Evolutionary conservation across 2,113 vertebrate species (phyloP).

Genomic region (Condylura cristata): DNA sequence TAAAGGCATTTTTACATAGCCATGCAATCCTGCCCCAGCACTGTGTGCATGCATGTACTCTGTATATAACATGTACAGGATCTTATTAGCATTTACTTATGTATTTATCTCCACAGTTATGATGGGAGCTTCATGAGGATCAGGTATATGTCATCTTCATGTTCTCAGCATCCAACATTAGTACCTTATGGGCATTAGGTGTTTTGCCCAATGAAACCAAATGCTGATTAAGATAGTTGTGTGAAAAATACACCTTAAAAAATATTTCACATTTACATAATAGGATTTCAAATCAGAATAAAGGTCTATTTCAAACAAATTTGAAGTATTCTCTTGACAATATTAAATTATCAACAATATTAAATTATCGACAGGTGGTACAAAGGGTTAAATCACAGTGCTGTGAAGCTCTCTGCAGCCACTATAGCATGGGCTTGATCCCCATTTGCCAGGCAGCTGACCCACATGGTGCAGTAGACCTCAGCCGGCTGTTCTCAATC

Average conservation of each 20-base stretch:
- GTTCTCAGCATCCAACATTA: slow-evolving; percentile 24
- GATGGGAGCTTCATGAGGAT: not conserved
- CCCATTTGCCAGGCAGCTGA: too few species aligned
- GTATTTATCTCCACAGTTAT: not conserved
- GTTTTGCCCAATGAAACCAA: not conserved
- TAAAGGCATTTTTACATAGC: not conserved
- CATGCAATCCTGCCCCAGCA: not conserved
- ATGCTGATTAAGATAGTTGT: not conserved
- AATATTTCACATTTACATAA: not conserved
- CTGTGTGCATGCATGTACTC: not conserved
- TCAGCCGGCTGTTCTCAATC: too few species aligned
- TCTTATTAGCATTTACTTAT: slow-evolving; percentile 7
- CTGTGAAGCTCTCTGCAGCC: too few species aligned
- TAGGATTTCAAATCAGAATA: slow-evolving; percentile 1
- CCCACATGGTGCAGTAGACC: too few species aligned
- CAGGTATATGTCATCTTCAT: not conserved
- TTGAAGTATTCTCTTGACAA: not conserved
- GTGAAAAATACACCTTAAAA: not conserved
- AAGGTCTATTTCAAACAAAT: not conserved
- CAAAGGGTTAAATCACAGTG: too few species aligned
- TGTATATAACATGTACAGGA: too few species aligned
- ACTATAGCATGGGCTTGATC: too few species aligned
- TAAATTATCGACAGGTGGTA: too few species aligned
- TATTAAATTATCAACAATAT: not conserved
- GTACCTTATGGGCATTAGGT: not conserved